Conservation (phyloP, 2,888 invertebrate species). For the Luffia ferchaultella region DNA sequence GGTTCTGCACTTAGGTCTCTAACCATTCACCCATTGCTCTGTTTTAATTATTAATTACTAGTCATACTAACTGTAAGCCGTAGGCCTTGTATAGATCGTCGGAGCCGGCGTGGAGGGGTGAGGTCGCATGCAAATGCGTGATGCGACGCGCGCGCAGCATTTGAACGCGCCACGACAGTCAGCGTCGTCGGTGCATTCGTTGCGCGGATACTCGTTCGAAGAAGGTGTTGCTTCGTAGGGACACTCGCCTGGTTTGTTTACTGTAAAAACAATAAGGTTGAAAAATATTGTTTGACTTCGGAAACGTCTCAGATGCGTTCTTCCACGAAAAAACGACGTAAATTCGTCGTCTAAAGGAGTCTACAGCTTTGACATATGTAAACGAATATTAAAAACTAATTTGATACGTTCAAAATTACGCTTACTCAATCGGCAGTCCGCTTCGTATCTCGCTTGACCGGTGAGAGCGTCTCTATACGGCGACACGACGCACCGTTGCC, state of each 20-base stretch:
- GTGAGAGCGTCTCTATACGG: slow-evolving; percentile 5
- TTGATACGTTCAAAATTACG: too few relatives aligned
- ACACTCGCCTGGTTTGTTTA: slow-evolving; percentile 74
- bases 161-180: slow-evolving; percentile 82
- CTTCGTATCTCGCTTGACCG: background rate
- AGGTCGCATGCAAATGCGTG: slow-evolving; percentile 73
- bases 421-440: background rate
- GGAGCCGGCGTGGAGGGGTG: slow-evolving; percentile 28
- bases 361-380: too few relatives aligned
- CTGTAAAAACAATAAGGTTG: slow-evolving; percentile 55
- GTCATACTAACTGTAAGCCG: background rate
- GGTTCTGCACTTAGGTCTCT: too few relatives aligned
- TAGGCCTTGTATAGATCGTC: background rate
- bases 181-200: slow-evolving; percentile 81
- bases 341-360: too few relatives aligned
- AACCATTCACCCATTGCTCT: too few relatives aligned
- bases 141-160: slow-evolving; percentile 85
- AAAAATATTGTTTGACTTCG: too few relatives aligned
- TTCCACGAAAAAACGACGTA: too few relatives aligned
- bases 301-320: too few relatives aligned
- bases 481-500: background rate
- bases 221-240: slow-evolving; percentile 36
- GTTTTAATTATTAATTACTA: too few relatives aligned
- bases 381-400: too few relatives aligned
- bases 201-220: slow-evolving; percentile 27